Evolutionary conservation across 2,797 vertebrate genomes (phyloP), one percentile per base, ranked within the genome.

Genomic region (Thalassophryne amazonica): DNA sequence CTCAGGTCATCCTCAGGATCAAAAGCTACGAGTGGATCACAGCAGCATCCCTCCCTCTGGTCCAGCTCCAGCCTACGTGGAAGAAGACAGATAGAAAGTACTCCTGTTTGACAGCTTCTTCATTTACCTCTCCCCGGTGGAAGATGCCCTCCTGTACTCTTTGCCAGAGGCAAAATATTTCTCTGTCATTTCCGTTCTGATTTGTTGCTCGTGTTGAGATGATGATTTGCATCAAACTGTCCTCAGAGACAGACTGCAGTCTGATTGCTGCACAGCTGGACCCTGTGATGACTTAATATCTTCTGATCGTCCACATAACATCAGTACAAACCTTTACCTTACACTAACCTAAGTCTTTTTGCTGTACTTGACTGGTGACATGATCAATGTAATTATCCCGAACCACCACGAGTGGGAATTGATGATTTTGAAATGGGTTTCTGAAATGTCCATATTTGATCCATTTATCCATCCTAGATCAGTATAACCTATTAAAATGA

Each of bases 11-110:
- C 69, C 67, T 46, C 29, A 64, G 82, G 86, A 87, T 89, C 78
- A 88, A 84, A 83, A 81, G 83, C 86, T 89, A 58, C 30, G 18
- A 56, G 49, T 45, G 78, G 81, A 87, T 91, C 80, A 74, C 53
- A 36, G 58, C 39, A 76, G 61, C 54, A 79, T 73, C 75, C 61
- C 60, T 83, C 66, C 69, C 72, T 57, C 60, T 32, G 62, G 68
- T 72, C 48, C 46, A 10, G 18, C 10, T 14, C 15, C 17, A 19
- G 20, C 9, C 43, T 47, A 34, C 52, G 45, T 21, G 22, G 41
- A 73, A 61, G 67, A 78, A 78, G 56, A 71, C 22, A 24, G 27
- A 74, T 43, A 60, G 39, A 47, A 70, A 68, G 47, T 21, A 54
- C 38, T 59, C 20, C 20, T 29, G 34, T 58, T 41, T 78, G 61